Base-by-base conservation (phyloP, 2,113 vertebrate species). In the Sebastes schlegelii region DNA sequence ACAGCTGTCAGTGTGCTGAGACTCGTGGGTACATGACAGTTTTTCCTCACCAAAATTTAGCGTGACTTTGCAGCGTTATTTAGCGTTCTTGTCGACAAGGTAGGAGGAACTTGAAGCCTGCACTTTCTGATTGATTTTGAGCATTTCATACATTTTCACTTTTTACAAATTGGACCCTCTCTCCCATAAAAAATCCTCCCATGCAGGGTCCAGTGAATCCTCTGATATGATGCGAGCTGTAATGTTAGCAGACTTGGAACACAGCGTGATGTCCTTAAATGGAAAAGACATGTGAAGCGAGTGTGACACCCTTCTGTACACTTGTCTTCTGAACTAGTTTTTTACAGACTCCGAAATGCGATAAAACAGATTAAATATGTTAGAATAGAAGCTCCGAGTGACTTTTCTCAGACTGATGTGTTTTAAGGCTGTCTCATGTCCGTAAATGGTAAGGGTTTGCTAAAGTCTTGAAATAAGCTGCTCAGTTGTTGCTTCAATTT, bases 181-280 rank as follows among this genome's bases (percentile, higher is more conserved):
- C 58, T 79, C 42, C 43, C 42, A 43, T 54, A 49, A 54, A 49
- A 54, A 52, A 0, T 19, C 63, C 6, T n/a, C 7, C 6, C 26
- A 0, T 12, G 17, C 45, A 48, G 23, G 68, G 8, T 65, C 69
- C 66, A 84, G 70, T 73, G 67, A 48, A 26, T 61, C 64, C 42
- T 51, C 46, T 68, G 61, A 76, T 16, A 23, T 60, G 62, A 72
- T 65, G 60, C 54, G 26, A 72, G 57, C 17, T 40, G 62, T 42
- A 8, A n/a, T 11, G 65, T 69, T 79, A 57, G 13, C 46, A 58
- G 6, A 64, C 43, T 5, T 13, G 45, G 4, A n/a, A 11, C 11
- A 19, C 49, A 5, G 40, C 2, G 43, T 4, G 46, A 86, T 80
- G 73, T 68, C 87, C 85, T 88, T 85, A 88, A 58, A 92, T 85